Percentiles rank a stretch among this genome's conserved stretches.
Evolutionary conservation across 2,113 vertebrate genomes (phyloP).

Genomic region (Pedionomus torquatus): DNA sequence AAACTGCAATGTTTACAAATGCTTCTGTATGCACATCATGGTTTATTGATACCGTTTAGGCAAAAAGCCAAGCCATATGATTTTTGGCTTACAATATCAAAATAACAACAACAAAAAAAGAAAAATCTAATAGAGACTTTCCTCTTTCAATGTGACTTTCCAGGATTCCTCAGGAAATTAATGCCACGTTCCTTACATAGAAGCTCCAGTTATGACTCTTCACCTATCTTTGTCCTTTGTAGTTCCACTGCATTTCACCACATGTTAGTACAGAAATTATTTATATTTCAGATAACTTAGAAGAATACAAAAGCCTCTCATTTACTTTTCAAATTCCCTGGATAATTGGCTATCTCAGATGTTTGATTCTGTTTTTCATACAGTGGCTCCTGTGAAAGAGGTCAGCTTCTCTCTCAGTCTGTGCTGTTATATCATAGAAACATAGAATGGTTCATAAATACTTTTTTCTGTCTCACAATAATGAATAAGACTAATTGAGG

Average conservation of each 20-base stretch:
- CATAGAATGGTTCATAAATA: background rate
- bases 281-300: slow-evolving; percentile 7
- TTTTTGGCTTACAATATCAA: background rate
- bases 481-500: background rate
- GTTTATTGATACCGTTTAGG: slow-evolving; percentile 10
- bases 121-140: background rate
- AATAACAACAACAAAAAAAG: background rate
- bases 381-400: background rate
- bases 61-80: background rate
- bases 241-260: background rate
- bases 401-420: background rate
- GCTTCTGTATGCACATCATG: background rate
- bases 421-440: background rate
- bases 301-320: background rate
- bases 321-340: background rate
- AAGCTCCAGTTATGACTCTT: background rate
- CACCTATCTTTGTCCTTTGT: background rate
- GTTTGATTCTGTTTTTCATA: background rate
- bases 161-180: background rate
- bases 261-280: background rate
- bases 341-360: background rate
- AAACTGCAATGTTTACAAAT: background rate
- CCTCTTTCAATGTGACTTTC: background rate
- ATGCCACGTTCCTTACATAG: background rate
- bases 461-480: background rate